These are phyloP conservation scores for Miopithecus talapoin DNA, from an alignment of 2,797 vertebrate genomes.

Conservation along the genomic window DNA sequence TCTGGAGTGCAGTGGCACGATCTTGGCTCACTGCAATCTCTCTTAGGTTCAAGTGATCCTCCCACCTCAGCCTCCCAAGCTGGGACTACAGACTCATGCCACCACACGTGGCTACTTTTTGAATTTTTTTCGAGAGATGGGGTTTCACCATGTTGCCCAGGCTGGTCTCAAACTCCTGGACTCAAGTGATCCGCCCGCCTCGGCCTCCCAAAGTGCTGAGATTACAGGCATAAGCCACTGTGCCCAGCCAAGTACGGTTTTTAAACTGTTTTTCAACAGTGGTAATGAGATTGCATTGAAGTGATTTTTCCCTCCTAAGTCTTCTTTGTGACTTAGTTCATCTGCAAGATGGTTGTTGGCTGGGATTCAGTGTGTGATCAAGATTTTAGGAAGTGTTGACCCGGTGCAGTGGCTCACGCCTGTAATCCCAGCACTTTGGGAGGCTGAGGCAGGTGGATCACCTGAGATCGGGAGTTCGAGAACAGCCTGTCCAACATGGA, in stretches of 20 bases:
- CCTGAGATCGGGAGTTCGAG: no score
- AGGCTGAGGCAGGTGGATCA: no score
- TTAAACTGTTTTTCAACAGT: background rate
- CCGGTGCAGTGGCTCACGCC: no score
- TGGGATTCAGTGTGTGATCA: slow-evolving; percentile 49
- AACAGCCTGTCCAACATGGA: no score
- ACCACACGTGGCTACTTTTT: background rate
- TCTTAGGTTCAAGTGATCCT: background rate
- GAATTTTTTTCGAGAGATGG: background rate
- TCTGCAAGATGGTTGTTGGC: slow-evolving; percentile 55
- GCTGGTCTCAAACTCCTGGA: background rate
- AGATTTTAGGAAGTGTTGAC: slow-evolving; percentile 19
- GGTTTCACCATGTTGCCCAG: background rate
- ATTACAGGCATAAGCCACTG: no score
- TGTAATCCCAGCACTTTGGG: no score
- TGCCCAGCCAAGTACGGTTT: background rate
- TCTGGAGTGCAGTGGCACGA: background rate
- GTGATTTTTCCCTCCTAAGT: background rate
- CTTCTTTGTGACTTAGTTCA: slow-evolving; percentile 54
- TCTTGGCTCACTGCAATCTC: background rate
- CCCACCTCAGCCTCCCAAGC: background rate
- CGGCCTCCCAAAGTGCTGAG: background rate
- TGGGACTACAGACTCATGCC: background rate
- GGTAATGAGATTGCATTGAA: slow-evolving; percentile 6
- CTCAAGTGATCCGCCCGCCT: background rate